Base-by-base conservation (phyloP, 2,113 vertebrate species). In the Panthera uncia region DNA sequence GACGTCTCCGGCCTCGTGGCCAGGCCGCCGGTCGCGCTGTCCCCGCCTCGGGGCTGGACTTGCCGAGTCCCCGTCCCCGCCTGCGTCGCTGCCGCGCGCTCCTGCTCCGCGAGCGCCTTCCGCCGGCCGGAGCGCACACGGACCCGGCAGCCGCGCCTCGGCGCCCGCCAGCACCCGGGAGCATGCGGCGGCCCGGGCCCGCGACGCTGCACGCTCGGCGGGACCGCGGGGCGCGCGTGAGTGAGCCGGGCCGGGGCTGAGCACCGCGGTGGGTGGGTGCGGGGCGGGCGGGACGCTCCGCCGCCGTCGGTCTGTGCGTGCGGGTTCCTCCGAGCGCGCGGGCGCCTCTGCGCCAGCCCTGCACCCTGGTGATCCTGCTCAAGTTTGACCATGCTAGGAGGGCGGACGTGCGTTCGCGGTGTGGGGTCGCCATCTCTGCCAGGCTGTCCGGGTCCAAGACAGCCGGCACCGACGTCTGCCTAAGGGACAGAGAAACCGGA, bases 331-430 rank as follows among this genome's bases (percentile, higher is more conserved):
- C 4, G 4, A 41, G 45, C 15, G 41, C 16, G 29, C 21, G 3
- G 55, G 84, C 25, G n/a, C 36, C 48, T n/a, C 31, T 2, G 5
- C 74, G 63, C 52, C 66, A 10, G 27, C 36, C 29, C 6, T 23
- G 91, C 27, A 23, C 1, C 15, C 50, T 3, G 31, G 18, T 4
- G 52, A 33, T 92, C 73, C 63, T 87, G 68, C 61, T 27, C 6
- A 94, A 97, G 95, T 97, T 95, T 68, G 61, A 4, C 29, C 36
- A 27, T 80, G 89, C 9, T 52, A 23, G 25, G 57, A 36, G 31
- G 71, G 61, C 27, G 5, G 52, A 13, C 25, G 27, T 13, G 38
- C 85, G 21, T 88, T 81, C 19, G 61, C n/a, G 2, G 52, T 13
- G 12, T 31, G 45, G 0, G 36, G 36, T 81, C 8, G 11, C 9